Base-by-base conservation (phyloP, 2,113 vertebrate species). In the Macrotis lagotis region DNA sequence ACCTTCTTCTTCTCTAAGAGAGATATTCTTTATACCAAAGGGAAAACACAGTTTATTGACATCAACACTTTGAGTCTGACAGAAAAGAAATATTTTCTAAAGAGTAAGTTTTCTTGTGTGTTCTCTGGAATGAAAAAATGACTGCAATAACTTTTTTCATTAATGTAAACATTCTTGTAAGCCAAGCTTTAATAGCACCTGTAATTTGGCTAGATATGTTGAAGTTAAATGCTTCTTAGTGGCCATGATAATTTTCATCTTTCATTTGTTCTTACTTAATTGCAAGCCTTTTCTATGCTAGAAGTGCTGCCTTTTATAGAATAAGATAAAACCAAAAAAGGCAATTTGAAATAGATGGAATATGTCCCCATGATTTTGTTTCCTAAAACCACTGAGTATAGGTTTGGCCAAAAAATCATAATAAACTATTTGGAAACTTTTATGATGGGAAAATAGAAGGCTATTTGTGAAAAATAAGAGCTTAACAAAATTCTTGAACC, bases 361-460 rank as follows among this genome's bases (percentile, higher is more conserved):
- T 90, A 51, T 2, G 88, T 14, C 8, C 25, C 93, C 90, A 0
- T 94, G 96, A 96, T 22, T 66, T 97, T 92, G 22, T 92, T 66
- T 94, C 47, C 74, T 16, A 97, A 25, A 96, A 44, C 52, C 59
- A 91, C 24, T 89, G 0, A 0, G 44, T 92, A 59, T 93, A 0
- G 0, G 59, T 97, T 96, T 94, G 10, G n/a, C 55, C 95, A 89
- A 91, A 49, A 51, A 96, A 55, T 16, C 91, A 89, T 83, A 96
- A 92, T 95, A 74, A 96, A 89, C 51, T 88, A 26, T 94, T 94
- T 95, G 28, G 89, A 95, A 97, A 95, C 48, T 48, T 97, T 91
- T 96, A 11, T 91, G 25, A 7, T 92, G 94, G 47, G 37, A 95
- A 96, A 96, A 88, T 0, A 90, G n/a, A 37, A 94, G 44, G 91